A percentile compares a stretch with the other conserved stretches of the same genome.
phyloP scores from a whole-genome alignment of 37 sponge, comb jelly and placozoan genomes.

The Hexactinellida sp. region DNA sequence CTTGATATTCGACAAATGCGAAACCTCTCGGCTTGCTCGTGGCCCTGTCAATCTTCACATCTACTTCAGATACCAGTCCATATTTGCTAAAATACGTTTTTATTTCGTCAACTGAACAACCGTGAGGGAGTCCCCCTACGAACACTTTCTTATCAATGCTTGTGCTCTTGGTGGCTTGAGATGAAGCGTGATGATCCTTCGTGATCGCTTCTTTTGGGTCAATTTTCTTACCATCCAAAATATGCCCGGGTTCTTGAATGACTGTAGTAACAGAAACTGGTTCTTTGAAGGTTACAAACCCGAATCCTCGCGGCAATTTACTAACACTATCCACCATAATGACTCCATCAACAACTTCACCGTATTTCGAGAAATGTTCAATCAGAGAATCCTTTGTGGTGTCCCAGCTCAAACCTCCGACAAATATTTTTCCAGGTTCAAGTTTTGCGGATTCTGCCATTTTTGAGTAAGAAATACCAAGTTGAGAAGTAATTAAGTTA shows the following conservation, averaged over 20 bases:
- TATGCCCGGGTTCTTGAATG: not conserved
- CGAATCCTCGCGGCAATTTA: slow-evolving; percentile 47
- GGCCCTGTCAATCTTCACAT: not conserved
- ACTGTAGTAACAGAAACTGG: slow-evolving; percentile 15
- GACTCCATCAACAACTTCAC: slow-evolving; percentile 42
- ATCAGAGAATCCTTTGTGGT: slow-evolving; percentile 31
- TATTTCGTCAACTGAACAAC: slow-evolving; percentile 27
- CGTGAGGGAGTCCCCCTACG: slow-evolving; percentile 37
- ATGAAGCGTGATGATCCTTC: not conserved
- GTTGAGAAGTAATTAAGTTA: not conserved
- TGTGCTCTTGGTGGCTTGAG: not conserved
- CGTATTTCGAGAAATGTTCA: slow-evolving; percentile 35
- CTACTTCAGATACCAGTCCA: slow-evolving; percentile 25
- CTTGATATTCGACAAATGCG: slow-evolving; percentile 6
- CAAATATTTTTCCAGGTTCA: slow-evolving; percentile 39
- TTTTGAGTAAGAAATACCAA: not conserved
- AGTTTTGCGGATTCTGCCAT: not conserved
- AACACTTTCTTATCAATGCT: slow-evolving; percentile 23
- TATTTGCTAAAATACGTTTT: slow-evolving; percentile 21
- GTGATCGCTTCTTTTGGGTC: slow-evolving; percentile 48
- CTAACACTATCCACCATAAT: slow-evolving; percentile 33
- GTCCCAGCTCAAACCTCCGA: slow-evolving; percentile 48
- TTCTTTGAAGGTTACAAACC: slow-evolving; percentile 50
- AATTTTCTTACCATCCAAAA: slow-evolving; percentile 13
- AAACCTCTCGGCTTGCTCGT: not conserved